These are phyloP conservation scores for Drosophila tanythrix DNA, from an alignment of 2,888 invertebrate genomes.

Conservation along the genomic window DNA sequence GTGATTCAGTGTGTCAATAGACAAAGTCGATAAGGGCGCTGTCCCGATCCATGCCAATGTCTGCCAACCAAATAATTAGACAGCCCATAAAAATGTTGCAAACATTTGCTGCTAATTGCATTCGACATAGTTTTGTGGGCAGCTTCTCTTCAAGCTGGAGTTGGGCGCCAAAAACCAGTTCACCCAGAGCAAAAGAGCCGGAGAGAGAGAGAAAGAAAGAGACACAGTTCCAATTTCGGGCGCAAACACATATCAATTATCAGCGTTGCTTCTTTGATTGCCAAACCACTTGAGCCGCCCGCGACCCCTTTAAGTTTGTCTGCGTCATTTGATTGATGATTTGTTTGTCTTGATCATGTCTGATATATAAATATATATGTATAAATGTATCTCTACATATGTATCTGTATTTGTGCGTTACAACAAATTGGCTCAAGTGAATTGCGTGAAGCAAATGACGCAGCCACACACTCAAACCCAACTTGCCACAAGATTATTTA, in stretches of 20 bases:
- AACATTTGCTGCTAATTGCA: conserved; percentile 53
- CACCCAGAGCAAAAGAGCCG: neutral
- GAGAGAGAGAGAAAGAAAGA: neutral
- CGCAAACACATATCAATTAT: conserved; percentile 70
- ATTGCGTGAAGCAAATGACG: conserved; percentile 42
- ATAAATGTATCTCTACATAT: conserved; percentile 6
- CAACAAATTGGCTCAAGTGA: conserved; percentile 75
- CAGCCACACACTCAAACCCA: conserved; percentile 25
- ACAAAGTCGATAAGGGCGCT: conserved; percentile 51
- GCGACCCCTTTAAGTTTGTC: conserved; percentile 61
- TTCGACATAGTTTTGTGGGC: conserved; percentile 16
- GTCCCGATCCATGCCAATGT: conserved; percentile 33
- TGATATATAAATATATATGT: conserved; percentile 8
- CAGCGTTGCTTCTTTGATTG: conserved; percentile 71
- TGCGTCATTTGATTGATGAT: conserved; percentile 75
- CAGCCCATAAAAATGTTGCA: conserved; percentile 46
- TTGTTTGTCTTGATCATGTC: conserved; percentile 64
- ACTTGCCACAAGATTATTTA: conserved; percentile 22
- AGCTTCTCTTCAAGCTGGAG: conserved; percentile 2
- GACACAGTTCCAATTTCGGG: conserved; percentile 43
- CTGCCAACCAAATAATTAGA: conserved; percentile 51
- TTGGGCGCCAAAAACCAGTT: conserved; percentile 48
- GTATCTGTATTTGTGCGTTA: conserved; percentile 54
- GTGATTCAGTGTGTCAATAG: conserved; percentile 68
- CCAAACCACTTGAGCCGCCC: conserved; percentile 76